A percentile compares a stretch with the other conserved stretches of the same genome.
These are phyloP conservation scores for Pristionchus exspectatus DNA, from an alignment of 2,888 invertebrate genomes.

Conservation along the genomic window DNA sequence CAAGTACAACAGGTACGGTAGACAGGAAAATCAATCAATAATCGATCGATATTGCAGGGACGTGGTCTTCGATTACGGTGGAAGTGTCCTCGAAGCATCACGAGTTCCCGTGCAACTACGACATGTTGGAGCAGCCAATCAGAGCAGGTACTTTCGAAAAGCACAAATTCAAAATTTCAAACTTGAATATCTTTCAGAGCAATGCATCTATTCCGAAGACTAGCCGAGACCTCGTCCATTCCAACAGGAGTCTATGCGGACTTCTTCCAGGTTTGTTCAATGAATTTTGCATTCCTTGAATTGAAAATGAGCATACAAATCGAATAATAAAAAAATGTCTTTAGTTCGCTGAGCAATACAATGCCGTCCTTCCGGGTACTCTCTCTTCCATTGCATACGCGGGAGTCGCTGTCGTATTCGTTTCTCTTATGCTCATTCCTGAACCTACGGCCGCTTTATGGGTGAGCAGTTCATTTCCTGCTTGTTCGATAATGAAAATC, in stretches of 20 bases:
- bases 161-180: neutral
- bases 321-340: neutral
- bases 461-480: slow-evolving; percentile 84
- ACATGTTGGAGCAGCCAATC: slow-evolving; percentile 65
- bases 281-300: neutral
- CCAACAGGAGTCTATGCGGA: slow-evolving; percentile 78
- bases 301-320: neutral
- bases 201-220: slow-evolving; percentile 75
- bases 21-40: neutral
- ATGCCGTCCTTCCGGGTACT: slow-evolving; percentile 78
- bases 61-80: slow-evolving; percentile 71
- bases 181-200: slow-evolving; percentile 72
- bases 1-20: slow-evolving; percentile 70
- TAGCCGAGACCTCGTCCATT: slow-evolving; percentile 74
- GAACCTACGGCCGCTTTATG: slow-evolving; percentile 92
- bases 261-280: slow-evolving; percentile 74
- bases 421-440: slow-evolving; percentile 94
- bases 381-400: slow-evolving; percentile 88
- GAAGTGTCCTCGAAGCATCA: slow-evolving; percentile 73
- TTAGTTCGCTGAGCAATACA: slow-evolving; percentile 78
- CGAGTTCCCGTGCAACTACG: slow-evolving; percentile 76
- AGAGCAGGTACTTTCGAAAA: slow-evolving; percentile 44
- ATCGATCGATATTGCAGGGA: slow-evolving; percentile 62
- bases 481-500: neutral
- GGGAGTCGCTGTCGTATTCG: slow-evolving; percentile 88